These are phyloP conservation scores for Otocyon megalotis DNA, from an alignment of 2,113 vertebrate genomes.

Conservation along the genomic window DNA sequence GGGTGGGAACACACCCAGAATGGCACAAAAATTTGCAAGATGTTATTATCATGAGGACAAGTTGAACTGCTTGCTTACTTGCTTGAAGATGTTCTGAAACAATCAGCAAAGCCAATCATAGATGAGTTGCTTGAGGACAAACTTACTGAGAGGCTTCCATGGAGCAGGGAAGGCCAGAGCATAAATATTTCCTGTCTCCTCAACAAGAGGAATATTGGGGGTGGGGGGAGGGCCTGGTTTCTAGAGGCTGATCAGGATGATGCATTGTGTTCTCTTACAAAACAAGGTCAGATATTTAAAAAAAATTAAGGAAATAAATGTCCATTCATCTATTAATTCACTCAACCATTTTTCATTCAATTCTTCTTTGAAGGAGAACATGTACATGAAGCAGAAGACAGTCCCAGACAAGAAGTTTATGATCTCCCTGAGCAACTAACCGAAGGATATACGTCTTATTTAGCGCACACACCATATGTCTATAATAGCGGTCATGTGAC, in stretches of 20 bases:
- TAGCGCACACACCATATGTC: fast-evolving
- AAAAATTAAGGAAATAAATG: neutral
- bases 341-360: neutral
- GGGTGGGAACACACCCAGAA: too few species aligned
- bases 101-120: neutral
- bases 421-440: neutral
- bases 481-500: neutral
- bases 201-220: neutral
- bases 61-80: neutral
- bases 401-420: neutral
- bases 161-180: neutral
- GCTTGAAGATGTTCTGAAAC: neutral
- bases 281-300: neutral
- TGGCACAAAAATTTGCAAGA: too few species aligned
- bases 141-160: neutral
- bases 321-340: neutral
- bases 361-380: neutral
- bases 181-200: neutral
- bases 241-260: neutral
- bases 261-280: neutral
- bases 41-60: too few species aligned
- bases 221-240: neutral
- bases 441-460: neutral
- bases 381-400: neutral
- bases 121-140: neutral